Conservation (phyloP, 64 coral and sea anemone genomes). For the Montipora foliosa region DNA sequence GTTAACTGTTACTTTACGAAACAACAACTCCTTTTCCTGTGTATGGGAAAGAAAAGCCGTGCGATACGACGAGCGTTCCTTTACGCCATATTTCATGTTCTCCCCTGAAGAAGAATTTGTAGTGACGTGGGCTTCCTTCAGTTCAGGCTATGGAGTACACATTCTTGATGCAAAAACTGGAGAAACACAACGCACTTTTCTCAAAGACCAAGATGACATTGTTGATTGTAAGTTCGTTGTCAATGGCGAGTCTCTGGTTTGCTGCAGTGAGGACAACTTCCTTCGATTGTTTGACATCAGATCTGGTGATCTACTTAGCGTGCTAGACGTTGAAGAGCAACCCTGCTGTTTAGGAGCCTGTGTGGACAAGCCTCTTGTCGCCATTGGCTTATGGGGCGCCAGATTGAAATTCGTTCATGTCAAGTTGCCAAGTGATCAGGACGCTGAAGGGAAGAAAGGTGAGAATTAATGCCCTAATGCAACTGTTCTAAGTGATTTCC, state of each 20-base stretch:
- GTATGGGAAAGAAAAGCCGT: background rate
- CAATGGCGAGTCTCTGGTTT: too few species aligned
- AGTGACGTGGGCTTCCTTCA: background rate
- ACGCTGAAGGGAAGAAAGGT: background rate
- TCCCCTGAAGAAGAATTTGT: background rate
- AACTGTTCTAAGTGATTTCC: too few species aligned
- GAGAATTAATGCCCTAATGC: too few species aligned
- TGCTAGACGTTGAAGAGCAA: too few species aligned
- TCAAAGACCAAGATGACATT: background rate
- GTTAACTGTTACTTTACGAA: background rate
- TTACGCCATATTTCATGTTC: background rate
- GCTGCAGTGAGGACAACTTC: background rate
- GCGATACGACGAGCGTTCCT: background rate
- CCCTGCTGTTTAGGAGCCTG: too few species aligned
- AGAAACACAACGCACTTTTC: background rate
- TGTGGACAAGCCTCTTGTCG: too few species aligned
- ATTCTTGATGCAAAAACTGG: background rate
- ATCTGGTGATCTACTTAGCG: background rate
- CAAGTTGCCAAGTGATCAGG: too few species aligned
- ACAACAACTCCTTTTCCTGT: too few species aligned
- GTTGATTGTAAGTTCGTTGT: constrained; percentile 21
- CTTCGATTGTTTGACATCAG: constrained; percentile 14
- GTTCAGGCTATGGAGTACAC: background rate
- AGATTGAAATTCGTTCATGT: too few species aligned
- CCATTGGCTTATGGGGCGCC: too few species aligned